Conservation (phyloP, 2,797 vertebrate species). For the Spinus pinus region DNA sequence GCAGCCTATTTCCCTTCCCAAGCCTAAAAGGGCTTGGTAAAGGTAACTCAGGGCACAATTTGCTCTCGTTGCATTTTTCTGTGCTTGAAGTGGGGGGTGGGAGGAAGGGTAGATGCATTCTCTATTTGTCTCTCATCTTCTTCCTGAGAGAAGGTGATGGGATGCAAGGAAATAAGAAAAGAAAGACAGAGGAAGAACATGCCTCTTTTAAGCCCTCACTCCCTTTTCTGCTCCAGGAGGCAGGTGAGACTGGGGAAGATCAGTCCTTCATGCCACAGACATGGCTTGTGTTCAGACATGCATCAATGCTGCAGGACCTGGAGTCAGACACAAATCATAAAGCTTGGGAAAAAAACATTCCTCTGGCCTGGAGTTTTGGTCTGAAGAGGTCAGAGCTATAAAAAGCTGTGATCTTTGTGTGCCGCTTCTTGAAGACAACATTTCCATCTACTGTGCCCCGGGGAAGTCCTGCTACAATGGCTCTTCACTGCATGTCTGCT, state of each 20-base stretch:
- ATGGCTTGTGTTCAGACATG: not conserved
- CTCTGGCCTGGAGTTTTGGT: not conserved
- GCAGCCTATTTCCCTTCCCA: not conserved
- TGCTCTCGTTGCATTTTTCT: not conserved
- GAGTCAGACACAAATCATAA: not conserved
- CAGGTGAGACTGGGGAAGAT: accelerated
- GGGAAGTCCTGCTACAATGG: not conserved
- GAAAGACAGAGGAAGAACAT: not conserved
- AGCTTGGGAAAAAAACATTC: not conserved
- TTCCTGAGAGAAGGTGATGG: not conserved
- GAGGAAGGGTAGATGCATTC: not conserved
- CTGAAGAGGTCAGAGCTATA: not conserved
- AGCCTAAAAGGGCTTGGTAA: not conserved
- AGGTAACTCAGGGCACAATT: not conserved
- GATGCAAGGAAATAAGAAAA: not conserved
- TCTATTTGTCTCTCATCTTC: not conserved
- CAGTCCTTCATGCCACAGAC: not conserved
- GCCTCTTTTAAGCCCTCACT: not conserved
- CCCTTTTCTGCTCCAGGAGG: not conserved
- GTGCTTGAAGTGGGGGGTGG: not conserved
- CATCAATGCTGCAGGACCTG: not conserved
- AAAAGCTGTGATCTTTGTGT: not conserved
- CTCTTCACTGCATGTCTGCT: not conserved
- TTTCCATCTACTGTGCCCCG: not conserved
- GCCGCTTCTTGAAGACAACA: not conserved